Evolutionary conservation across 2,888 invertebrate species (phyloP).

Genomic region (Eupithecia abbreviata): DNA sequence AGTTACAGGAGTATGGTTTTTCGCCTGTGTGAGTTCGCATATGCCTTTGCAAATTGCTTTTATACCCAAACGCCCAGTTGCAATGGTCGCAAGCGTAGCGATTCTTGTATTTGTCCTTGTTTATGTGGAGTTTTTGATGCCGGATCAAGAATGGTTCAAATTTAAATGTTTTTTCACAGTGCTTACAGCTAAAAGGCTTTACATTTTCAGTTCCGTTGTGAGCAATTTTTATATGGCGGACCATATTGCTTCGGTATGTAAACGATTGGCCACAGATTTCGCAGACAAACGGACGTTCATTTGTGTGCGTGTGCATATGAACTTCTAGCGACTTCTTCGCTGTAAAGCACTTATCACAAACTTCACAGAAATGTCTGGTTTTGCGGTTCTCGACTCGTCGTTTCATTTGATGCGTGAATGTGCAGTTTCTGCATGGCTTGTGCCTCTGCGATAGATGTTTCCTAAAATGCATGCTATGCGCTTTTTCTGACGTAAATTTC

Average conservation of each 20-base stretch:
- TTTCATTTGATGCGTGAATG: not conserved
- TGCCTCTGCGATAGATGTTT: conserved; percentile 1
- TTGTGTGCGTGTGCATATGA: conserved; percentile 4
- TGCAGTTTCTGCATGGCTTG: not conserved
- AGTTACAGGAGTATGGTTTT: conserved; percentile 1
- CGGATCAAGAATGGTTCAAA: not conserved
- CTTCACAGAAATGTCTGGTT: conserved; percentile 7
- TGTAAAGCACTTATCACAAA: conserved; percentile 11
- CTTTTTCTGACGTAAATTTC: not conserved
- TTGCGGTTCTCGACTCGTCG: not conserved
- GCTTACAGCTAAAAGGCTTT: not conserved
- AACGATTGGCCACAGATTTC: conserved; percentile 12
- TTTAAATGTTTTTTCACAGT: conserved; percentile 9
- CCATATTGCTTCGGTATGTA: not conserved
- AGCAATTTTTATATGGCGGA: not conserved
- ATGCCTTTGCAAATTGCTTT: conserved; percentile 4
- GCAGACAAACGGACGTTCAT: not conserved
- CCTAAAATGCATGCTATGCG: not conserved
- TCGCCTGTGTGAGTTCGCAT: conserved; percentile 8
- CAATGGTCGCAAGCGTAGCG: not conserved
- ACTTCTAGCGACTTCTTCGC: not conserved
- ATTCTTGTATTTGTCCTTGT: not conserved
- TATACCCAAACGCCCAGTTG: conserved; percentile 1
- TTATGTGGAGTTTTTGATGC: conserved; percentile 1
- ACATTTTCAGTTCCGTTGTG: not conserved